Evolutionary conservation across 2,113 vertebrate species (phyloP).

Genomic region (Channa maculata): DNA sequence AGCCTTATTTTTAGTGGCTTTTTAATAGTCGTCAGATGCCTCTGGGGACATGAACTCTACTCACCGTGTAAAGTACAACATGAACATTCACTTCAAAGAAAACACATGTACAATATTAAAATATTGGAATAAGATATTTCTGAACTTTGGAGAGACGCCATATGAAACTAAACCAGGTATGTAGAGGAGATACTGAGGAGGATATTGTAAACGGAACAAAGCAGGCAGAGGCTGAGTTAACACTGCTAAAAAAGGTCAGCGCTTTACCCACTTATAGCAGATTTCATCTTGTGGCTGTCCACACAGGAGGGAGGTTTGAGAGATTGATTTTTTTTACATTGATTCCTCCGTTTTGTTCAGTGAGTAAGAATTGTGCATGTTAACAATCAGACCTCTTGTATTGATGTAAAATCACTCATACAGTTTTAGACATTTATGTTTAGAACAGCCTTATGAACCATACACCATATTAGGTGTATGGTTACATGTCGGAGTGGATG

Average conservation of each 20-base stretch:
- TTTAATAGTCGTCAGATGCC: constrained; percentile 17
- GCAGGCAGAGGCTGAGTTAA: constrained; percentile 26
- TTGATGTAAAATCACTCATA: not conserved
- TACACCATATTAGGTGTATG: constrained; percentile 10
- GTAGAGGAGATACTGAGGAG: constrained; percentile 46
- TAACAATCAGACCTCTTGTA: constrained; percentile 34
- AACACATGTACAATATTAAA: constrained; percentile 40
- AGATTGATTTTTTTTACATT: constrained; percentile 45
- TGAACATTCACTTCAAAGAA: constrained; percentile 18
- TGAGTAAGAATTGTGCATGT: constrained; percentile 1
- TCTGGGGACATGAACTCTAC: constrained; percentile 3
- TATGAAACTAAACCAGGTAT: constrained; percentile 61
- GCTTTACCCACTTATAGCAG: constrained; percentile 31
- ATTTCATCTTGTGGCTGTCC: constrained; percentile 33
- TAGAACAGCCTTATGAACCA: constrained; percentile 33
- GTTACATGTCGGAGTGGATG: constrained; percentile 42
- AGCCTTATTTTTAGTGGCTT: constrained; percentile 43
- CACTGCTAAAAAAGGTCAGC: constrained; percentile 46
- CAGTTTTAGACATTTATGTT: not conserved
- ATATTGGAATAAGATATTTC: constrained; percentile 37
- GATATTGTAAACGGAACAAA: constrained; percentile 20
- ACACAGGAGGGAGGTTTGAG: constrained; percentile 38
- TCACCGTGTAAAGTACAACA: constrained; percentile 19
- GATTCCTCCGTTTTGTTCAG: constrained; percentile 38
- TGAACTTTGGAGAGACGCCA: constrained; percentile 63